A percentile compares a stretch with the other conserved stretches of the same genome.
phyloP scores from a whole-genome alignment of 2,888 invertebrate species.

The Xanthia icteritia region DNA sequence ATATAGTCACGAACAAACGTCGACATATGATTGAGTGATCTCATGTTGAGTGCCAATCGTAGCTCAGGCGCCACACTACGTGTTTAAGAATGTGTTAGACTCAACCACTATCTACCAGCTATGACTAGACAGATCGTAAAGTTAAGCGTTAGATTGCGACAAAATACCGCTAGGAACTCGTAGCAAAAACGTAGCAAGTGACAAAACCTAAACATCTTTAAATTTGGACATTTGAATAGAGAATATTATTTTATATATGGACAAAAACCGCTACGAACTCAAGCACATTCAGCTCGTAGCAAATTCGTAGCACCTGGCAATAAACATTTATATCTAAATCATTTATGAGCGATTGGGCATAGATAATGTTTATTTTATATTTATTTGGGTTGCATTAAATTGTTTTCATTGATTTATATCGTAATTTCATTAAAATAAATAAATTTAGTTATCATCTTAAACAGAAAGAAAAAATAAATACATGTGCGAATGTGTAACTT shows the following conservation, averaged over 20 bases:
- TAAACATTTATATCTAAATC: not conserved
- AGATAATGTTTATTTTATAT: not conserved
- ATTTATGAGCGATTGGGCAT: not conserved
- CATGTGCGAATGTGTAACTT: not conserved
- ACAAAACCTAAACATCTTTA: not conserved
- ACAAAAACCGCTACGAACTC: not conserved
- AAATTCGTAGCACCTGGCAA: conserved; percentile 1
- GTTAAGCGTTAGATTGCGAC: not conserved
- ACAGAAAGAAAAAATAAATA: not conserved
- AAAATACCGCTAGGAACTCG: conserved; percentile 11
- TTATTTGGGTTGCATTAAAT: not conserved
- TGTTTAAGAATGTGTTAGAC: conserved; percentile 46
- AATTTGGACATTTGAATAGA: not conserved
- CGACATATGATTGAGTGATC: conserved; percentile 72
- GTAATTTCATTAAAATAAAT: not conserved
- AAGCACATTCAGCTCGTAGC: too few species aligned
- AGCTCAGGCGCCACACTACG: conserved; percentile 59
- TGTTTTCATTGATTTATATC: not conserved
- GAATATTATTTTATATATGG: not conserved
- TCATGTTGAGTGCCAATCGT: conserved; percentile 71
- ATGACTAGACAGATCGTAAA: conserved; percentile 1
- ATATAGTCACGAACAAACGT: conserved; percentile 67
- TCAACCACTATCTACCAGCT: conserved; percentile 20
- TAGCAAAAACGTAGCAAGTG: conserved; percentile 2
- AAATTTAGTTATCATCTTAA: not conserved